These are phyloP conservation scores for Catharus ustulatus DNA, from an alignment of 2,797 vertebrate genomes.

Conservation along the genomic window DNA sequence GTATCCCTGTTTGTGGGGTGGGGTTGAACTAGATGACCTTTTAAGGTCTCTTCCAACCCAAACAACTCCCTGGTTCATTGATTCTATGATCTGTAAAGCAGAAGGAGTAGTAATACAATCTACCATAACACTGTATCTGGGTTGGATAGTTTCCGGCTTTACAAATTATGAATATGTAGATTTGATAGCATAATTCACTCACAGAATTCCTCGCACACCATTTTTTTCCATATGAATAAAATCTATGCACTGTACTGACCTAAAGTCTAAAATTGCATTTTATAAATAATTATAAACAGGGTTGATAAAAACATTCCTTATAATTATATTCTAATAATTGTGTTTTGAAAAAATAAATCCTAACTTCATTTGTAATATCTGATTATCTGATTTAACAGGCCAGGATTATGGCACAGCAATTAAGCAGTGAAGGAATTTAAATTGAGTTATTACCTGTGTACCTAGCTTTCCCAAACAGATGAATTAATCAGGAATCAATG, in stretches of 20 bases:
- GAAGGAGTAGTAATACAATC: background rate
- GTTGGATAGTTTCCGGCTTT: background rate
- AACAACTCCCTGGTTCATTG: background rate
- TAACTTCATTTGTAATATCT: conserved; percentile 2
- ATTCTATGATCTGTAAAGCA: background rate
- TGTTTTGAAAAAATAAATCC: background rate
- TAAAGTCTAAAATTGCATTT: background rate
- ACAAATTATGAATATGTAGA: background rate
- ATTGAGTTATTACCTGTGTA: conserved; percentile 38
- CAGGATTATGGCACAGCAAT: conserved; percentile 20
- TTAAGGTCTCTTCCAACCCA: background rate
- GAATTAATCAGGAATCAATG: conserved; percentile 54
- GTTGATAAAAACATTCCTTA: background rate
- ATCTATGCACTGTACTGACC: background rate
- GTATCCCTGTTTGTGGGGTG: background rate
- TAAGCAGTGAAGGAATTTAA: conserved; percentile 37
- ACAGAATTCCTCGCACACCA: background rate
- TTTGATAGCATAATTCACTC: background rate
- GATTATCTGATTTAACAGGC: conserved; percentile 18
- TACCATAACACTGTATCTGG: background rate
- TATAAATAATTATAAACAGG: background rate
- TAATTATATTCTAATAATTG: background rate
- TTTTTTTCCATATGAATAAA: background rate
- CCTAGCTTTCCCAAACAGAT: background rate
- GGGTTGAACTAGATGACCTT: background rate